Evolutionary conservation across 1,140 invertebrate species (phyloP).

Genomic region (Campoletis sonorensis): DNA sequence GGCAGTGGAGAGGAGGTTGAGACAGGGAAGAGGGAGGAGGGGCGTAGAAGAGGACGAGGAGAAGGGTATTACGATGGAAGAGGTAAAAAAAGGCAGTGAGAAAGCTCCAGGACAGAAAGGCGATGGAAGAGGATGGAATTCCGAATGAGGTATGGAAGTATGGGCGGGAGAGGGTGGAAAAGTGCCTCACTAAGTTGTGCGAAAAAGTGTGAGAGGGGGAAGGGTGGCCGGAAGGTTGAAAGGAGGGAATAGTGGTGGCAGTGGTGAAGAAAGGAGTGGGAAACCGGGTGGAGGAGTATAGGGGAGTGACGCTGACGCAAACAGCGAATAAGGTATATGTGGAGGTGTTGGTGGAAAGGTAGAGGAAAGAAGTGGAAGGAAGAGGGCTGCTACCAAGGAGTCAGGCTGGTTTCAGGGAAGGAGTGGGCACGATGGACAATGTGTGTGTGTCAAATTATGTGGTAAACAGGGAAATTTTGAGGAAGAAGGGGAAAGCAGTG

Average conservation of each 20-base stretch:
- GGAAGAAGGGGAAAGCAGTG: neutral
- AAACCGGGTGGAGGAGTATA: slow-evolving; percentile 1
- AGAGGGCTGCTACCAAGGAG: neutral
- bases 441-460: neutral
- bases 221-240: slow-evolving; percentile 54
- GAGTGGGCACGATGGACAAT: slow-evolving; percentile 2
- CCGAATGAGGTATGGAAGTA: slow-evolving; percentile 29
- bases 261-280: slow-evolving; percentile 21
- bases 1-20: no score
- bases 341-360: slow-evolving; percentile 30
- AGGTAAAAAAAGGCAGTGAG: neutral
- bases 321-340: slow-evolving; percentile 51
- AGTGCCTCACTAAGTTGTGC: neutral
- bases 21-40: neutral
- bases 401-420: slow-evolving; percentile 20
- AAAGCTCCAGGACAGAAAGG: neutral
- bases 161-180: neutral
- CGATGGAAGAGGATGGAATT: slow-evolving; percentile 23
- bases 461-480: neutral
- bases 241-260: slow-evolving; percentile 49
- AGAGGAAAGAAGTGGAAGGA: neutral
- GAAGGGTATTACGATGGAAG: neutral
- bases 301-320: slow-evolving; percentile 40
- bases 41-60: neutral
- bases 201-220: slow-evolving; percentile 49